These are phyloP conservation scores for Melanotaenia nigrans DNA, from an alignment of 2,797 vertebrate genomes.

Conservation along the genomic window DNA sequence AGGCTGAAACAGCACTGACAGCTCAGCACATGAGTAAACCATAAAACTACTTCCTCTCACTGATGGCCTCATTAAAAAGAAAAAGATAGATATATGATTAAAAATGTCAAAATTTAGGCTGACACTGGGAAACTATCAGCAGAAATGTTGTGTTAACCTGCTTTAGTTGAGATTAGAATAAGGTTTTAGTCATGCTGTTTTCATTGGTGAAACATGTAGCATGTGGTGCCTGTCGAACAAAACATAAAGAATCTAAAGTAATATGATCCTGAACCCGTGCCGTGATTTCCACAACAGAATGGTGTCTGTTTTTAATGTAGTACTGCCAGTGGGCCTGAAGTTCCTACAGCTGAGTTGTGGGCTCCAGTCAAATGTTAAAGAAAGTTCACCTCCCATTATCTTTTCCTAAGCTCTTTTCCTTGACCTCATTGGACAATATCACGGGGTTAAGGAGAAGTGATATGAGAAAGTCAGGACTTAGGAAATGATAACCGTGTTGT, in stretches of 20 bases:
- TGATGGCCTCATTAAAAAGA: background rate
- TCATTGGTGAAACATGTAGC: background rate
- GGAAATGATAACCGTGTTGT: no score
- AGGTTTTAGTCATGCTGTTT: background rate
- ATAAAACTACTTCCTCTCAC: conserved; percentile 12
- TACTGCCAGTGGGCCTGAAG: background rate
- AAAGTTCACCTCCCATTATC: background rate
- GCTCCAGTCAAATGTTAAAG: background rate
- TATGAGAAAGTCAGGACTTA: no score
- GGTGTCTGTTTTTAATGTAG: background rate
- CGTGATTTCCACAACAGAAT: background rate
- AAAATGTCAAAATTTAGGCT: background rate
- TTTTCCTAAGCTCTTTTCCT: no score
- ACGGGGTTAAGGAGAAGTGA: no score
- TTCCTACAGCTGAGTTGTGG: background rate
- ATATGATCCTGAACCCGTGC: background rate
- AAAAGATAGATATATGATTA: background rate
- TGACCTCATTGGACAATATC: no score
- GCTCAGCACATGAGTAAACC: conserved; percentile 49
- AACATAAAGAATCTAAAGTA: background rate
- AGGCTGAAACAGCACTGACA: conserved; percentile 45
- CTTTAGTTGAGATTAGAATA: background rate
- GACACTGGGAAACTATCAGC: background rate
- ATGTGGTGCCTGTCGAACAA: background rate
- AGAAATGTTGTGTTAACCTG: background rate